Percentiles rank a stretch among this genome's conserved stretches.
These are phyloP conservation scores for Eretmocerus hayati DNA, from an alignment of 2,888 invertebrate species.

Conservation along the genomic window DNA sequence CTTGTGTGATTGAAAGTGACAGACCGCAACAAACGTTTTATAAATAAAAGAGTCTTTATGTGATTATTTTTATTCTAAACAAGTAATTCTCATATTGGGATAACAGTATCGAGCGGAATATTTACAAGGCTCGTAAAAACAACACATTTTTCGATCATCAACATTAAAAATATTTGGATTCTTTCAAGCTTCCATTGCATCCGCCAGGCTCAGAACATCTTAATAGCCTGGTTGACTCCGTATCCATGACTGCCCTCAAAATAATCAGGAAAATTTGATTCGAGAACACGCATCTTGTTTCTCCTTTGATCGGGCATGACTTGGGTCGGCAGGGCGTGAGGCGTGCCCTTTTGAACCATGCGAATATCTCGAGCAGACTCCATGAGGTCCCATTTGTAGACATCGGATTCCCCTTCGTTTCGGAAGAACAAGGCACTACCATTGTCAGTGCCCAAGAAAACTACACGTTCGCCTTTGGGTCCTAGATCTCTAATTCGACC, in stretches of 20 bases:
- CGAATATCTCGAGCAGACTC: conserved; percentile 16
- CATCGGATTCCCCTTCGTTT: conserved; percentile 53
- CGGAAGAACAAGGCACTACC: conserved; percentile 57
- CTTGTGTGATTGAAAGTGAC: too few species aligned
- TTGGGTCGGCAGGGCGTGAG: conserved; percentile 54
- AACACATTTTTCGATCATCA: too few species aligned
- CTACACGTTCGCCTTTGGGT: conserved; percentile 52
- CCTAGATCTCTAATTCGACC: conserved; percentile 54
- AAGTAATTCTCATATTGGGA: too few species aligned
- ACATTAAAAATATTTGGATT: too few species aligned
- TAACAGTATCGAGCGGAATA: too few species aligned
- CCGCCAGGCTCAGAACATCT: background rate
- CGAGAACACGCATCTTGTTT: conserved; percentile 54
- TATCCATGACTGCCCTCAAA: conserved; percentile 58
- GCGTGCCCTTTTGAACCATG: conserved; percentile 50
- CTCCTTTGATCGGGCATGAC: conserved; percentile 54
- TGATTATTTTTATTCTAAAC: too few species aligned
- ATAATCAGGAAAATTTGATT: conserved; percentile 60
- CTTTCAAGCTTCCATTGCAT: too few species aligned
- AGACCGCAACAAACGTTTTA: too few species aligned
- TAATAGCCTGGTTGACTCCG: conserved; percentile 50
- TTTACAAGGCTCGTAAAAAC: too few species aligned
- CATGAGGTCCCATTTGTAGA: conserved; percentile 54
- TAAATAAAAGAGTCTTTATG: too few species aligned
- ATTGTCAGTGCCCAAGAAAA: conserved; percentile 58